Evolutionary conservation across 1,140 invertebrate genomes (phyloP).

Genomic region (Neotoxoptera formosana): DNA sequence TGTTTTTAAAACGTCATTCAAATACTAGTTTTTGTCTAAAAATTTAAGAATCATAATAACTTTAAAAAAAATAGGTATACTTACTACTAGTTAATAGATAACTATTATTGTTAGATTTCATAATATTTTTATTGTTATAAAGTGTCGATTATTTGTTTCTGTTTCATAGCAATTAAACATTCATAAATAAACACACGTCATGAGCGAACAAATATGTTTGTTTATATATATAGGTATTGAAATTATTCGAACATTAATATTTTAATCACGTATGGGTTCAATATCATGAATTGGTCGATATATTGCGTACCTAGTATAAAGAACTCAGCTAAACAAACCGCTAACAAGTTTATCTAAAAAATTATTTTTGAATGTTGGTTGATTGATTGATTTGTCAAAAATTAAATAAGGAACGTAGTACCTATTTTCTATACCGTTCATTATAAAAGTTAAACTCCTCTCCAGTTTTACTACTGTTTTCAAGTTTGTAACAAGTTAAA

Average conservation of each 20-base stretch:
- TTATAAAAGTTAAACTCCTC: background rate
- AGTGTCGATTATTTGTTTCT: background rate
- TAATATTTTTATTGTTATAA: background rate
- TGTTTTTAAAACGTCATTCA: background rate
- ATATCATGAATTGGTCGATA: background rate
- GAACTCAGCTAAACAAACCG: background rate
- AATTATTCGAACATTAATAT: background rate
- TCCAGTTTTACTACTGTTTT: background rate
- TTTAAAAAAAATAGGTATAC: background rate
- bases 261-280: background rate
- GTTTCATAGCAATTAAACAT: background rate
- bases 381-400: background rate
- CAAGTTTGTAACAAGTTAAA: conserved; percentile 16
- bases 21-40: background rate
- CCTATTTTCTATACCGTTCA: background rate
- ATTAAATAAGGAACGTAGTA: background rate
- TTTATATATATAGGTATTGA: background rate
- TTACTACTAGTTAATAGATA: too few species aligned
- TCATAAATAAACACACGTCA: background rate
- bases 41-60: background rate
- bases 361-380: background rate
- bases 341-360: background rate
- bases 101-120: background rate
- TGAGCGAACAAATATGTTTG: background rate
- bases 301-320: background rate